Evolutionary conservation across 2,113 vertebrate genomes (phyloP).

Genomic region (Sminthopsis crassicaudata): DNA sequence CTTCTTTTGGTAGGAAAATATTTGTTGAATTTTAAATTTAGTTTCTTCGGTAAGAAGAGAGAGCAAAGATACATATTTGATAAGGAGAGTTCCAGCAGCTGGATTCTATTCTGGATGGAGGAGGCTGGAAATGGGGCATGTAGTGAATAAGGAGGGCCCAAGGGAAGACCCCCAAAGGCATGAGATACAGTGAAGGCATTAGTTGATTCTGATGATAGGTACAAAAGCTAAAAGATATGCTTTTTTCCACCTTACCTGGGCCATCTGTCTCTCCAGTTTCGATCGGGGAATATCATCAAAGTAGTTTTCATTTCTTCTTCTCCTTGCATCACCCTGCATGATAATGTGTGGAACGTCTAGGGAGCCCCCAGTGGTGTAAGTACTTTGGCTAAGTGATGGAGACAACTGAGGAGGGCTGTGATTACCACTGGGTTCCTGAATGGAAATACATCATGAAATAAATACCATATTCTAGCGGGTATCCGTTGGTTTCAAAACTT

Average conservation of each 20-base stretch:
- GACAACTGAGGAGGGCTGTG: conserved; percentile 98
- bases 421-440: conserved; percentile 96
- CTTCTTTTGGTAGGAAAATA: conserved; percentile 27
- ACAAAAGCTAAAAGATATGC: conserved; percentile 33
- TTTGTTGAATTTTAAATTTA: neutral
- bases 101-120: conserved; percentile 1
- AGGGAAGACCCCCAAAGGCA: neutral
- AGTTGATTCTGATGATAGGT: conserved; percentile 32
- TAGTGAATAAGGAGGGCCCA: neutral
- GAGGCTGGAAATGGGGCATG: neutral
- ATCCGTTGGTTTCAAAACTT: conserved; percentile 71
- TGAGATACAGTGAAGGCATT: neutral
- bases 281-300: conserved; percentile 98
- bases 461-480: conserved; percentile 64
- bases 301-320: conserved; percentile 99
- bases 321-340: conserved; percentile 99
- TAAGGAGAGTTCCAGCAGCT: neutral
- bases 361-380: conserved; percentile 96
- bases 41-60: neutral
- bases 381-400: conserved; percentile 96
- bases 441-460: conserved; percentile 76
- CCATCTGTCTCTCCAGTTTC: conserved; percentile 99
- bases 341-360: conserved; percentile 99
- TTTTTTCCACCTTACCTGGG: conserved; percentile 93
- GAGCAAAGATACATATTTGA: neutral